phyloP scores from a whole-genome alignment of 2,113 vertebrate genomes.

The Pedetes capensis region DNA sequence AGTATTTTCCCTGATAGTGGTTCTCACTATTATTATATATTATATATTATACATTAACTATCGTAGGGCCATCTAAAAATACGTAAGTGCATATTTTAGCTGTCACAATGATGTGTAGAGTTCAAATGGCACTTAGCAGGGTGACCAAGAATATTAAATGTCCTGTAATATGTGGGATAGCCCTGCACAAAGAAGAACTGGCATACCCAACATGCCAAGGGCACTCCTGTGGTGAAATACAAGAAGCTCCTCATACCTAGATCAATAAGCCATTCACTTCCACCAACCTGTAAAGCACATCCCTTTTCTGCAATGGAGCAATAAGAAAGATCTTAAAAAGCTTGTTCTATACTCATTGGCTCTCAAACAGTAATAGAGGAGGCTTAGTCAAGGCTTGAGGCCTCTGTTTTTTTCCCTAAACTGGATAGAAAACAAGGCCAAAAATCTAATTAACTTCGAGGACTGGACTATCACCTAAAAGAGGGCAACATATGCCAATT shows the following conservation, averaged over 20 bases:
- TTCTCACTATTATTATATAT: too few relatives aligned
- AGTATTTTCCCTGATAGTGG: constrained; percentile 4
- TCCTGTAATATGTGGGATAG: background rate
- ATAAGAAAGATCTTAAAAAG: background rate
- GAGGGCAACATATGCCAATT: background rate
- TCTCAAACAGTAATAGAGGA: background rate
- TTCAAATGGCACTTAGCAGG: constrained; percentile 4
- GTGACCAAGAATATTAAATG: background rate
- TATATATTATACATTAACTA: too few relatives aligned
- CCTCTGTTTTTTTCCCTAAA: background rate
- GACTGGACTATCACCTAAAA: background rate
- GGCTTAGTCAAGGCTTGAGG: background rate
- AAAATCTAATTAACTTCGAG: background rate
- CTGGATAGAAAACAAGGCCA: background rate
- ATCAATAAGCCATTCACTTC: background rate
- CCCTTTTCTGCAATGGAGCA: background rate
- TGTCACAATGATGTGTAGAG: constrained; percentile 5
- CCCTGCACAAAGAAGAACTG: background rate
- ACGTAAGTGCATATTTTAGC: background rate
- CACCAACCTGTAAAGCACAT: background rate
- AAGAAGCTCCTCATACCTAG: background rate
- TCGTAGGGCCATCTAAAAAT: constrained; percentile 1
- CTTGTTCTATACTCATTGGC: background rate
- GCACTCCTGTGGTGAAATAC: background rate
- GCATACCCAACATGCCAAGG: background rate